Percentiles rank a stretch among this genome's conserved stretches.
These are phyloP conservation scores for Apteryx owenii DNA, from an alignment of 2,113 vertebrate species.

Conservation along the genomic window DNA sequence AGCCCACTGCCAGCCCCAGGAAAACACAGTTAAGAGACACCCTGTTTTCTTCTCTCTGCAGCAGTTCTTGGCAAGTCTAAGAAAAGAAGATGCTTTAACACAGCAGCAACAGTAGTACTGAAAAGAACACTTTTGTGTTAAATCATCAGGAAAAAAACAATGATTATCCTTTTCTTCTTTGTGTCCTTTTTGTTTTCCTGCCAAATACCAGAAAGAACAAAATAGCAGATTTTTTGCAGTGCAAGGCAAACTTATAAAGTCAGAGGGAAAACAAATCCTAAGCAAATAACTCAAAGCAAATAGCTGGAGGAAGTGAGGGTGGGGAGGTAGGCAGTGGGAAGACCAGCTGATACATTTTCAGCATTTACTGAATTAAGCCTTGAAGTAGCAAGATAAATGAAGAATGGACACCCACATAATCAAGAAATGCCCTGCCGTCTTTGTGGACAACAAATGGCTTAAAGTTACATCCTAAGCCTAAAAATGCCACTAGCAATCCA, in stretches of 20 bases:
- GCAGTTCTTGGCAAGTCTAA: not conserved
- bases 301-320: constrained; percentile 25
- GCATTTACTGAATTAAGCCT: not conserved
- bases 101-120: constrained; percentile 34
- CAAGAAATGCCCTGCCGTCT: not conserved
- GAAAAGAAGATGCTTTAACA: constrained; percentile 35
- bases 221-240: constrained; percentile 45
- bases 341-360: constrained; percentile 1
- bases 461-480: not conserved
- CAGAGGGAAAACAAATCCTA: constrained; percentile 60
- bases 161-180: constrained; percentile 47
- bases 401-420: not conserved
- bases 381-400: not conserved
- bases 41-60: not conserved
- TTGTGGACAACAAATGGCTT: not conserved
- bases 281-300: constrained; percentile 65
- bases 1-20: not conserved
- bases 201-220: constrained; percentile 51
- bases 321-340: not conserved
- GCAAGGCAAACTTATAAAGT: constrained; percentile 55
- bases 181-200: constrained; percentile 49
- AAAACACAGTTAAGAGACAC: not conserved
- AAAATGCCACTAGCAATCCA: not conserved
- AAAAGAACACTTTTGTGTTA: constrained; percentile 31
- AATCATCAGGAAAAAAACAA: constrained; percentile 44